phyloP scores from a whole-genome alignment of 2,888 invertebrate species.

The Trichogramma dendrolimi region DNA sequence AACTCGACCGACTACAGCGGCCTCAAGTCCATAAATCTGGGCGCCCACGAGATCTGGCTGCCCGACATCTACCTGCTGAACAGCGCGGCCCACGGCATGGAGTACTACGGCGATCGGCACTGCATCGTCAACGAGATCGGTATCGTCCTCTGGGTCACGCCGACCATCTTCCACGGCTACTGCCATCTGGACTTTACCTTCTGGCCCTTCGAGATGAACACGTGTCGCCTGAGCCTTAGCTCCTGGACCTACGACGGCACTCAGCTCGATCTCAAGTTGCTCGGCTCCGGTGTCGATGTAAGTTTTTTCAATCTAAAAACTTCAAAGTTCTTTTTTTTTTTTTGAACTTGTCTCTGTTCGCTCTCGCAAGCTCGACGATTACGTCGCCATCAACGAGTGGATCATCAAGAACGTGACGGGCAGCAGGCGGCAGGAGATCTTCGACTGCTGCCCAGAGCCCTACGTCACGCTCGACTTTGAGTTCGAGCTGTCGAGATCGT shows the following conservation, averaged over 20 bases:
- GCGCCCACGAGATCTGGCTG: conserved; percentile 72
- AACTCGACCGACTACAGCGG: conserved; percentile 65
- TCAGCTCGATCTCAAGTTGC: conserved; percentile 55
- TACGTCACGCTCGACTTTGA: conserved; percentile 57
- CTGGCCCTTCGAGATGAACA: conserved; percentile 76
- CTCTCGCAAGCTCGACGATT: conserved; percentile 19
- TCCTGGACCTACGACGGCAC: conserved; percentile 68
- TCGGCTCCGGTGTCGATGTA: conserved; percentile 32
- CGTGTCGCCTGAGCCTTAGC: conserved; percentile 65
- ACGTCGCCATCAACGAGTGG: conserved; percentile 45
- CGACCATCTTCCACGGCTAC: conserved; percentile 63
- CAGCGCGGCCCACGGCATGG: conserved; percentile 60
- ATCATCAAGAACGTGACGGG: conserved; percentile 51
- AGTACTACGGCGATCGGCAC: conserved; percentile 60
- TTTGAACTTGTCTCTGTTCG: neutral
- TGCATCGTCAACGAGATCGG: conserved; percentile 56
- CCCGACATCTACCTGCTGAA: conserved; percentile 73
- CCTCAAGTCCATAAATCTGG: conserved; percentile 59
- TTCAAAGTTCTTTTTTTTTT: neutral
- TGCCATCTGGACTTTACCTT: conserved; percentile 63
- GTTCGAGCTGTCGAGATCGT: conserved; percentile 56
- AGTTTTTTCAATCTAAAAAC: conserved; percentile 16
- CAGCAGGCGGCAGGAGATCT: conserved; percentile 49
- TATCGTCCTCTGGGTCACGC: conserved; percentile 63
- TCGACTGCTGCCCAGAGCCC: conserved; percentile 58